These are phyloP conservation scores for Ceyx margarethae DNA, from an alignment of 2,113 vertebrate species.

Conservation along the genomic window DNA sequence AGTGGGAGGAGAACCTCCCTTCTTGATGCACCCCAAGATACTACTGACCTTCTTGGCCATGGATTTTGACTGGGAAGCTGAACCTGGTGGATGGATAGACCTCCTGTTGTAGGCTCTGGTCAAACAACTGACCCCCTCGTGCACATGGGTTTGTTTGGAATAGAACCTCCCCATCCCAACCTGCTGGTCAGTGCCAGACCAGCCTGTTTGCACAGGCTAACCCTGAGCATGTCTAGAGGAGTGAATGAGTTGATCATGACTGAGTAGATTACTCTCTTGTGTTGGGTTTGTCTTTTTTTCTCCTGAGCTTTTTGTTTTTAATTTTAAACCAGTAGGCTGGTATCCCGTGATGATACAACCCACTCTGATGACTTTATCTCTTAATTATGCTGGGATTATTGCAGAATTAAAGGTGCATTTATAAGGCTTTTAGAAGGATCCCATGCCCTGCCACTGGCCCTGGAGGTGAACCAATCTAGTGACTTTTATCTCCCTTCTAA, in stretches of 20 bases:
- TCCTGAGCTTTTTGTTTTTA: not conserved
- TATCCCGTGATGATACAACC: not conserved
- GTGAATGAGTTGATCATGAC: not conserved
- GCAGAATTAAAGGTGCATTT: not conserved
- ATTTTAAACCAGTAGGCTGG: not conserved
- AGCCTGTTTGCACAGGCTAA: not conserved
- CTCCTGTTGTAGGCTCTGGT: not conserved
- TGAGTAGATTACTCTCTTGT: not conserved
- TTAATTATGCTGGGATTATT: not conserved
- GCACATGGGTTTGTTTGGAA: accelerated
- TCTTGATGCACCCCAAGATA: no score
- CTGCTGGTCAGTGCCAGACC: accelerated
- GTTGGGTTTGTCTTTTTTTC: not conserved
- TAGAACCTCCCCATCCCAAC: not conserved
- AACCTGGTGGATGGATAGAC: not conserved
- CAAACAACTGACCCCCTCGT: not conserved
- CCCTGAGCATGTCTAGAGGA: accelerated
- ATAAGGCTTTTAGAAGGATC: not conserved
- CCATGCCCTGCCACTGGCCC: not conserved
- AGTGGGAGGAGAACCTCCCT: no score
- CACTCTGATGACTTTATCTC: not conserved
- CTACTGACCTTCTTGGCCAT: no score
- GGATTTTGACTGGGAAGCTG: not conserved
- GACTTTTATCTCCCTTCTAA: not conserved
- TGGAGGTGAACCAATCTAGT: not conserved